Evolutionary conservation across 2,797 vertebrate genomes (phyloP), one percentile per base, ranked within the genome.

Genomic region (Enteromius radiatus): DNA sequence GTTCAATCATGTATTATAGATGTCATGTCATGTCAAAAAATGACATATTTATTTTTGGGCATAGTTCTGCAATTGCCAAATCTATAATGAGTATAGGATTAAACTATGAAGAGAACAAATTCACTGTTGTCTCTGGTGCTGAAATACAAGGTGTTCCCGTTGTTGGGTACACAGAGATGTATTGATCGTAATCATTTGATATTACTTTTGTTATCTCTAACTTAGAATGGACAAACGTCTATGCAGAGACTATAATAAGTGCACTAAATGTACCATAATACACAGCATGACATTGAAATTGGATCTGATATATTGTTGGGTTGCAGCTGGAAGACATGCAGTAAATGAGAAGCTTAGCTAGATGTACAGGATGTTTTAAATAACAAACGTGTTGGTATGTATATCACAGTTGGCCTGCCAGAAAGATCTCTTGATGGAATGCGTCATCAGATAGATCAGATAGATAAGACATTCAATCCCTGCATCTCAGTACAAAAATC

Each of bases 361-460:
- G 80, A 64, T 65, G 59, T 38, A 63, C 33, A 36, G 31, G 6
- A 65, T 73, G 31, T 73, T 65, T 75, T 64, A 74, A 64, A 52
- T n/a, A 17, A 64, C 79, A 81, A 38, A 81, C 26, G n/a, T 54
- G 47, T 33, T 67, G 54, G 54, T 71, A 47, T 71, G 69, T 67
- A 43, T 54, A 75, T 82, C 59, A 52, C 43, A 75, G 59, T 28
- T 81, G 80, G 41, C 33, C 56, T 33, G 49, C 49, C 45, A 17
- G 54, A 54, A 54, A 68, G 45, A 84, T 78, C 43, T 3, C 41
- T 61, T 59, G 74, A 47, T 77, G 68, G 43, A 70, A 68, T 82
- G 23, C 26, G 8, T 73, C 36, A 84, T 76, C 78, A 77, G 38
- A 68, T 49, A 19, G 5, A 19, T 41, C 36, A 75, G 28, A 71